Conservation (phyloP, 2,113 vertebrate species). For the Cynoglossus semilaevis region DNA sequence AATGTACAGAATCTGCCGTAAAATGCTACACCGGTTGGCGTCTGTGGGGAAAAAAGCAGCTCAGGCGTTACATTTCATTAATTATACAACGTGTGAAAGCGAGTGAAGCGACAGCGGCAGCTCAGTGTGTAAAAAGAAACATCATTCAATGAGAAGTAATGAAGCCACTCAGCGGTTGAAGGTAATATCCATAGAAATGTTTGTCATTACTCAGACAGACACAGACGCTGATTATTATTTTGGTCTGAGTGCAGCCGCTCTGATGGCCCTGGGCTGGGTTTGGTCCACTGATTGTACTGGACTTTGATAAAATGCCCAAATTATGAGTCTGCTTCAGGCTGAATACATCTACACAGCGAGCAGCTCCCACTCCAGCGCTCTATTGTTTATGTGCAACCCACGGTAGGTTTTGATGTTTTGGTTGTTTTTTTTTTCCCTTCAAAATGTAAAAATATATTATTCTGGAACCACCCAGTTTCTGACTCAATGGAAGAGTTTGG, state of each 20-base stretch:
- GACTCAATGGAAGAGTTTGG: too few relatives aligned
- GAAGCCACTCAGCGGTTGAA: background rate
- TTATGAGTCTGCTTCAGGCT: background rate
- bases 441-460: background rate
- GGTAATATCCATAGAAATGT: background rate
- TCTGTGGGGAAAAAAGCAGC: too few relatives aligned
- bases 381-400: background rate
- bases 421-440: background rate
- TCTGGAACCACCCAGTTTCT: too few relatives aligned
- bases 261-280: background rate
- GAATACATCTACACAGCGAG: background rate
- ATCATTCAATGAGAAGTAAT: background rate
- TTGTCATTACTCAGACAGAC: slow-evolving; percentile 3
- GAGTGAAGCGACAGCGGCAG: background rate
- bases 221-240: slow-evolving; percentile 5
- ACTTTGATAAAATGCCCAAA: slow-evolving; percentile 9
- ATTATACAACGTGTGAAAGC: background rate
- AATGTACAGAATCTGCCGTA: too few relatives aligned
- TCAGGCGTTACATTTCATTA: too few relatives aligned
- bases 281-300: background rate
- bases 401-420: background rate
- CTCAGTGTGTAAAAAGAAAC: background rate
- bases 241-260: background rate
- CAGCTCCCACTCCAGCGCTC: background rate
- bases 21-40: background rate